phyloP scores from a whole-genome alignment of 2,797 vertebrate genomes.

The Gallinago solitaria region DNA sequence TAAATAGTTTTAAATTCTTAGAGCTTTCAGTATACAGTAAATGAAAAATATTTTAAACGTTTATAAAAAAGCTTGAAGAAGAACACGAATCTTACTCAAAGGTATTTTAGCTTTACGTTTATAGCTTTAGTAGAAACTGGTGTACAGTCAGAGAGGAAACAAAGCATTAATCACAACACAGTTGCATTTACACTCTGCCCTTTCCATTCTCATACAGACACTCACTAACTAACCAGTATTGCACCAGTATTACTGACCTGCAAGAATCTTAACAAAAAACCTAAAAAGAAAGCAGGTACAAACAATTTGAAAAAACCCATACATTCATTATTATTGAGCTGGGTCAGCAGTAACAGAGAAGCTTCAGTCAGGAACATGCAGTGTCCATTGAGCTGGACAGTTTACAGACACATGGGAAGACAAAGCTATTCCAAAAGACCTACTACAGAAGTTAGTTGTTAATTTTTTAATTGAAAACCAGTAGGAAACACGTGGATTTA shows the following conservation, averaged over 20 bases:
- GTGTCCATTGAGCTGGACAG: not conserved
- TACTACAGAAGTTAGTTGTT: not conserved
- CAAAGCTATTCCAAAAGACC: not conserved
- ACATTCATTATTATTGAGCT: not conserved
- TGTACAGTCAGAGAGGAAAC: not conserved
- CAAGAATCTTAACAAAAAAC: not conserved
- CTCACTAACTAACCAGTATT: not conserved
- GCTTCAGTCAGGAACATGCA: not conserved
- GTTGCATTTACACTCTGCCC: not conserved
- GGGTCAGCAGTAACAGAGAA: not conserved
- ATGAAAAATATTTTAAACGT: not conserved
- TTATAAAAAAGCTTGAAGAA: not conserved
- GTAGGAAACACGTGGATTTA: not conserved
- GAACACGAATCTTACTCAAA: not conserved
- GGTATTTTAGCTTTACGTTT: not conserved
- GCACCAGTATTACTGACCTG: not conserved
- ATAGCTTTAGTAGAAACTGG: not conserved
- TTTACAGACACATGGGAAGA: not conserved
- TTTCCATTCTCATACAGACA: not conserved
- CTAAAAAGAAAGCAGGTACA: not conserved
- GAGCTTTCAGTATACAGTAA: not conserved
- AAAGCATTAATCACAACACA: not conserved
- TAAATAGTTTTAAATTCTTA: not conserved
- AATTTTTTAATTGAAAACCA: not conserved
- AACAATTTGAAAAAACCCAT: not conserved